Conservation (phyloP, 2,888 invertebrate species). For the Drosophila setosimentum region DNA sequence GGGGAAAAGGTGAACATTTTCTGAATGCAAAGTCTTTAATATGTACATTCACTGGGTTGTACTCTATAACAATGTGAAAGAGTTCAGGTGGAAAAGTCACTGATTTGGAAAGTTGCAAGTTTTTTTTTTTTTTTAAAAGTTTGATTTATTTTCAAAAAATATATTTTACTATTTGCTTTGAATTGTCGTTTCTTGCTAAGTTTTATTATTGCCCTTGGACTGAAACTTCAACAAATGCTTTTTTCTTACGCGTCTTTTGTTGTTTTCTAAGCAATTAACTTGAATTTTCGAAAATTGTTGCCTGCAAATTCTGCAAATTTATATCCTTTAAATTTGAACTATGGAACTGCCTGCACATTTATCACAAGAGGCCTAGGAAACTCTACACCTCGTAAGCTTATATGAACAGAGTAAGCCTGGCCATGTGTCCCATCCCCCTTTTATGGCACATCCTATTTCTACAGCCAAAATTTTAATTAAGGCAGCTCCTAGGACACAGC, state of each 20-base stretch:
- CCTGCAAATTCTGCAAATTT: slow-evolving; percentile 37
- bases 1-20: slow-evolving; percentile 15
- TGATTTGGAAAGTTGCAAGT: slow-evolving; percentile 1
- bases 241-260: background rate
- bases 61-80: slow-evolving; percentile 2
- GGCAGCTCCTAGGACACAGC: slow-evolving; percentile 36
- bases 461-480: slow-evolving; percentile 73
- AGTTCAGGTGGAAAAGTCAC: slow-evolving; percentile 1
- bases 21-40: slow-evolving; percentile 16
- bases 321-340: slow-evolving; percentile 45
- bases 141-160: background rate
- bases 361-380: slow-evolving; percentile 52
- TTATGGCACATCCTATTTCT: slow-evolving; percentile 41
- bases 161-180: background rate
- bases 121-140: background rate
- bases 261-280: slow-evolving; percentile 10
- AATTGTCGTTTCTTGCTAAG: too few species aligned
- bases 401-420: background rate
- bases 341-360: slow-evolving; percentile 40
- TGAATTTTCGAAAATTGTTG: slow-evolving; percentile 11
- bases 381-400: slow-evolving; percentile 40
- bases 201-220: background rate
- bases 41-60: slow-evolving; percentile 3
- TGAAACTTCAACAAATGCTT: slow-evolving; percentile 4
- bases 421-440: background rate